Evolutionary conservation across 2,888 invertebrate species (phyloP).

Genomic region (Lottia scabra): DNA sequence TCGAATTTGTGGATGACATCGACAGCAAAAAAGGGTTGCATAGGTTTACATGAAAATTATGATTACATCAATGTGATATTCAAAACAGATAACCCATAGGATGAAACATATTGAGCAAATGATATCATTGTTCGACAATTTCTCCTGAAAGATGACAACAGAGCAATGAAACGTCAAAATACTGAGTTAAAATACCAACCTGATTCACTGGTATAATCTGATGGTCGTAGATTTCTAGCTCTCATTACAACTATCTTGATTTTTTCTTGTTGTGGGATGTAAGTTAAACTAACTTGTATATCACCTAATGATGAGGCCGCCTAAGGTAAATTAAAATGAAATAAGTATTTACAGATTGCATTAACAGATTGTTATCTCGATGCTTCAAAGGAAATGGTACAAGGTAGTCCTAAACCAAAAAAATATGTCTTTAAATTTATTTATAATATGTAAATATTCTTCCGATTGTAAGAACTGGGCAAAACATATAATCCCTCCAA

Average conservation of each 20-base stretch:
- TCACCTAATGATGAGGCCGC: conserved; percentile 48
- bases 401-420: not conserved
- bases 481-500: too few relatives aligned
- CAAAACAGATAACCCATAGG: too few relatives aligned
- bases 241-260: conserved; percentile 51
- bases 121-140: not conserved
- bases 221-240: conserved; percentile 42
- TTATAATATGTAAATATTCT: not conserved
- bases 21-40: too few relatives aligned
- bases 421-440: not conserved
- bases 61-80: too few relatives aligned
- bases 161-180: too few relatives aligned
- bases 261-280: conserved; percentile 54
- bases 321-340: conserved; percentile 25
- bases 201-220: conserved; percentile 35
- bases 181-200: conserved; percentile 25
- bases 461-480: too few relatives aligned
- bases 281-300: conserved; percentile 50
- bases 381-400: not conserved
- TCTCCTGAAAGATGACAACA: too few relatives aligned
- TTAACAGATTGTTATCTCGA: not conserved
- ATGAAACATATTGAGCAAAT: too few relatives aligned
- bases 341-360: too few relatives aligned
- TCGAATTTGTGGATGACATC: too few relatives aligned
- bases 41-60: too few relatives aligned